Evolutionary conservation across 2,888 invertebrate genomes (phyloP).

Genomic region (Eudasyphora cyanicolor): DNA sequence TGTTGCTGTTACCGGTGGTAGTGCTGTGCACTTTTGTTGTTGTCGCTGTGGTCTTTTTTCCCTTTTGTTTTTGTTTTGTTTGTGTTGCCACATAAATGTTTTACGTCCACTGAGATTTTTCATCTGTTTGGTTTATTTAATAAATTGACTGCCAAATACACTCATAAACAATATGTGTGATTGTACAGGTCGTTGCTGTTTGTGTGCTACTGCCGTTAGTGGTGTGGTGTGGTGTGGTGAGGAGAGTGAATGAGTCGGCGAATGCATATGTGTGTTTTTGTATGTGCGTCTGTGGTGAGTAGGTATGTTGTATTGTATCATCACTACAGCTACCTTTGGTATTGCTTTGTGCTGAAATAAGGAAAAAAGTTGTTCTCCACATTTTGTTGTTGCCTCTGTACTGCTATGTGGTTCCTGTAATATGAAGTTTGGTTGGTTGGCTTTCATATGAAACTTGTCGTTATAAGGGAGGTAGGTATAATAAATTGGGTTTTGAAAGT

Average conservation of each 20-base stretch:
- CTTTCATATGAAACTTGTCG: background rate
- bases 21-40: background rate
- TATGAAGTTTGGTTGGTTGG: background rate
- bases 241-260: background rate
- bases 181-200: background rate
- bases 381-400: background rate
- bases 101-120: conserved; percentile 58
- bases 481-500: too few relatives aligned
- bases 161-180: conserved; percentile 39
- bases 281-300: background rate
- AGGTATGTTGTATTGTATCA: background rate
- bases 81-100: conserved; percentile 45
- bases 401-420: background rate
- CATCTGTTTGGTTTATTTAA: conserved; percentile 47
- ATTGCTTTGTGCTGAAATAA: background rate
- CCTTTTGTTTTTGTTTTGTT: background rate
- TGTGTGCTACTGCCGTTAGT: background rate
- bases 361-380: background rate
- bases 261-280: background rate
- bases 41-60: background rate
- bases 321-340: conserved; percentile 2
- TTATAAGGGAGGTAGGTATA: background rate
- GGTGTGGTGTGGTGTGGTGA: background rate
- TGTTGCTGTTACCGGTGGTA: background rate
- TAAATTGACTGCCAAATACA: conserved; percentile 62